phyloP scores from a whole-genome alignment of 2,113 vertebrate genomes.

The Passer domesticus region DNA sequence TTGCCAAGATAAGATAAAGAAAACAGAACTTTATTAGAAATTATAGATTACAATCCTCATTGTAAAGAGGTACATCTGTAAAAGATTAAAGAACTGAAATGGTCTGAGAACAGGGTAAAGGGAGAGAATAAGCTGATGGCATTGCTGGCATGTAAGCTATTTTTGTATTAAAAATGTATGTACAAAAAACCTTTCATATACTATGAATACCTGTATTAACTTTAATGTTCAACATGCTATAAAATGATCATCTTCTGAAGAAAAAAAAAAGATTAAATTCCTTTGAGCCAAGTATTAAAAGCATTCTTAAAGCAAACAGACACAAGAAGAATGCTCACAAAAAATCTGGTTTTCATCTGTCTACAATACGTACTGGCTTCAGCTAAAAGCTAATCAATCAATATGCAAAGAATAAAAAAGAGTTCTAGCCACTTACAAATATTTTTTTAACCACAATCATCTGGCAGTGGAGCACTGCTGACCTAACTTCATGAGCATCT shows the following conservation, averaged over 20 bases:
- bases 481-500: conserved; percentile 48
- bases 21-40: not conserved
- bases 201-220: conserved; percentile 13
- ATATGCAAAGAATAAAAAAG: conserved; percentile 27
- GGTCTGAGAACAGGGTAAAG: conserved; percentile 2
- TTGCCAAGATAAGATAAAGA: not conserved
- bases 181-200: not conserved
- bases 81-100: conserved; percentile 17
- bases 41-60: not conserved
- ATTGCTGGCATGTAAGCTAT: not conserved
- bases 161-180: not conserved
- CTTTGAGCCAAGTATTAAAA: conserved; percentile 68
- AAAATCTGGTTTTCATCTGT: conserved; percentile 69
- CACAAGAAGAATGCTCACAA: conserved; percentile 57
- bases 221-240: not conserved
- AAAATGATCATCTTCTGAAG: not conserved
- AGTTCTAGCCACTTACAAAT: conserved; percentile 50
- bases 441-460: conserved; percentile 57
- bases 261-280: not conserved
- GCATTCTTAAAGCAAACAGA: conserved; percentile 64
- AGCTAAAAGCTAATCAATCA: conserved; percentile 70
- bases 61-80: not conserved
- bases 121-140: not conserved
- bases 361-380: conserved; percentile 59
- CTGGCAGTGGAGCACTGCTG: conserved; percentile 50